Percentiles rank a stretch among this genome's conserved stretches.
These are phyloP conservation scores for Palloptera scutellata DNA, from an alignment of 2,888 invertebrate genomes.

Conservation along the genomic window DNA sequence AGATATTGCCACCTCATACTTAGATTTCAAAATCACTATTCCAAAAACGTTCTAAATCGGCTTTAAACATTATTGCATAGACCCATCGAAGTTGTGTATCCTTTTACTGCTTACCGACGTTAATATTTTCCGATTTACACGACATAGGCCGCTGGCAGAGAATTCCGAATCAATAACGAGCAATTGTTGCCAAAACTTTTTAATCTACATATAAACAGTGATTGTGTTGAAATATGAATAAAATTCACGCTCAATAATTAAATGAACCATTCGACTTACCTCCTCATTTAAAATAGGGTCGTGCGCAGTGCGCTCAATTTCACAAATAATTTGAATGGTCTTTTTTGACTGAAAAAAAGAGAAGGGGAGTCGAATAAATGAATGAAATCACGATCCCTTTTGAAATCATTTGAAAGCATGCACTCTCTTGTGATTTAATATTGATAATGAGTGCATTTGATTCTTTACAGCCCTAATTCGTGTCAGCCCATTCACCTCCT, in stretches of 20 bases:
- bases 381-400: not conserved
- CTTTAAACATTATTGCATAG: not conserved
- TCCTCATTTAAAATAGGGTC: constrained; percentile 60
- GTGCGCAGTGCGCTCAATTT: constrained; percentile 58
- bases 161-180: constrained; percentile 61
- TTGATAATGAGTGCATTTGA: too few relatives aligned
- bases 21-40: not conserved
- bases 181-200: constrained; percentile 63
- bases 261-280: constrained; percentile 39
- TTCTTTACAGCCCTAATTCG: too few relatives aligned
- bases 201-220: constrained; percentile 47
- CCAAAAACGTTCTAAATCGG: not conserved
- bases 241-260: not conserved
- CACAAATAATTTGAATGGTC: constrained; percentile 65
- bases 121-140: constrained; percentile 66
- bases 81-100: not conserved
- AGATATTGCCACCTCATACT: too few relatives aligned
- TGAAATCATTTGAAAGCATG: constrained; percentile 10
- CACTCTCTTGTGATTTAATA: not conserved
- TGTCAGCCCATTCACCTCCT: constrained; percentile 63
- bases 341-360: constrained; percentile 59
- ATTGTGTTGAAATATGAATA: constrained; percentile 10
- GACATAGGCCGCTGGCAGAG: constrained; percentile 67
- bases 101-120: constrained; percentile 65
- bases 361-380: too few relatives aligned